A percentile compares a stretch with the other conserved stretches of the same genome.
Evolutionary conservation across 2,797 vertebrate genomes (phyloP).

Genomic region (Hoplostethus mediterraneus): DNA sequence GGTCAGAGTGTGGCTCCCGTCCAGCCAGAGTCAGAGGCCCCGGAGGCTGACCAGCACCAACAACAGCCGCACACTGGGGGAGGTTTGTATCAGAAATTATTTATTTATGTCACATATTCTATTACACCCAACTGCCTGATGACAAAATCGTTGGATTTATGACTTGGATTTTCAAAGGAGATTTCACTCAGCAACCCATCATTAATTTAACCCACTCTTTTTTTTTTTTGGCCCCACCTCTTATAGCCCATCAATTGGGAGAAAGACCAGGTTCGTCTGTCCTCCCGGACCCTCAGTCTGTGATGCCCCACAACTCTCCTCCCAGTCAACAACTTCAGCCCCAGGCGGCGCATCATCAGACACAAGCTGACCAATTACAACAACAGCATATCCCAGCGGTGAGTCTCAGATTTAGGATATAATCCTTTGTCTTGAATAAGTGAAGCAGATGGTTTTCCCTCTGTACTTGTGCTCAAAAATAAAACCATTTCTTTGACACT

Average conservation of each 20-base stretch:
- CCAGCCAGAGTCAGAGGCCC: constrained; percentile 91
- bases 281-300: constrained; percentile 86
- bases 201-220: neutral
- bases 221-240: constrained; percentile 4
- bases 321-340: constrained; percentile 85
- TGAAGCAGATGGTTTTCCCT: neutral
- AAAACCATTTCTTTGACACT: too few species aligned
- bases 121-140: constrained; percentile 6
- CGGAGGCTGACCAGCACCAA: constrained; percentile 91
- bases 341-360: constrained; percentile 74
- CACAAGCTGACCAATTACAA: constrained; percentile 74
- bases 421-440: constrained; percentile 2
- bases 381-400: constrained; percentile 85
- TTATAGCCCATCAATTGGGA: constrained; percentile 83
- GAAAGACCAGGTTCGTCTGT: constrained; percentile 89
- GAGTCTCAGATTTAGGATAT: constrained; percentile 70
- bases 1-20: constrained; percentile 75
- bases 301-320: constrained; percentile 85
- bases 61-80: constrained; percentile 84
- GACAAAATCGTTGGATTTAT: neutral
- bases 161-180: neutral
- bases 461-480: neutral
- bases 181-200: neutral
- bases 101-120: neutral
- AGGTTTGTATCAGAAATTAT: constrained; percentile 52